These are phyloP conservation scores for Thecophora atra DNA, from an alignment of 2,888 invertebrate species.

Conservation along the genomic window DNA sequence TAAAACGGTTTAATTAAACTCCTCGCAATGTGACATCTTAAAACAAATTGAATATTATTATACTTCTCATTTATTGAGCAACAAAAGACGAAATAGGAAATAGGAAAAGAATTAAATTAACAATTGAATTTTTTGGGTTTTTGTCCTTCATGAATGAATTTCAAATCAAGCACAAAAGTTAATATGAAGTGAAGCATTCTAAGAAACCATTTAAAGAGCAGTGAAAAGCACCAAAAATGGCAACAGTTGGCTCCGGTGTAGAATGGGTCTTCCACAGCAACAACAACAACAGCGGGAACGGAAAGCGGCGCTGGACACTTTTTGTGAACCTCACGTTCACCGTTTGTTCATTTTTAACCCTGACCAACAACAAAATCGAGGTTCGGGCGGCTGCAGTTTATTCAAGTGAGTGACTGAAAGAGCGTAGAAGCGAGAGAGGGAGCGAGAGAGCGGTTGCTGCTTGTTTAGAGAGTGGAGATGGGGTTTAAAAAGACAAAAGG, in stretches of 20 bases:
- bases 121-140: neutral
- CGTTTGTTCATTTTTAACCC: conserved; percentile 54
- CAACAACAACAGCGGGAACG: conserved; percentile 38
- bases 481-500: neutral
- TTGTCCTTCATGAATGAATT: neutral
- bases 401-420: conserved; percentile 57
- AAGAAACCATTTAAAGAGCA: neutral
- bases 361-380: conserved; percentile 50
- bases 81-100: no score
- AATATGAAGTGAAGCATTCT: neutral
- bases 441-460: neutral
- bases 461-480: neutral
- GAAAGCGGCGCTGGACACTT: conserved; percentile 40
- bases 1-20: no score
- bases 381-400: conserved; percentile 61
- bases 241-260: conserved; percentile 42
- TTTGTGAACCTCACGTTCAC: conserved; percentile 51
- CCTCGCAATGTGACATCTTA: no score
- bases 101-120: neutral
- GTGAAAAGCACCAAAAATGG: conserved; percentile 45
- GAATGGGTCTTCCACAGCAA: conserved; percentile 25
- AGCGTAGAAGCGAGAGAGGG: neutral
- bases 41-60: no score
- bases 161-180: neutral
- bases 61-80: no score